phyloP scores from a whole-genome alignment of 1,140 invertebrate species.

The Drosophila virilis region DNA sequence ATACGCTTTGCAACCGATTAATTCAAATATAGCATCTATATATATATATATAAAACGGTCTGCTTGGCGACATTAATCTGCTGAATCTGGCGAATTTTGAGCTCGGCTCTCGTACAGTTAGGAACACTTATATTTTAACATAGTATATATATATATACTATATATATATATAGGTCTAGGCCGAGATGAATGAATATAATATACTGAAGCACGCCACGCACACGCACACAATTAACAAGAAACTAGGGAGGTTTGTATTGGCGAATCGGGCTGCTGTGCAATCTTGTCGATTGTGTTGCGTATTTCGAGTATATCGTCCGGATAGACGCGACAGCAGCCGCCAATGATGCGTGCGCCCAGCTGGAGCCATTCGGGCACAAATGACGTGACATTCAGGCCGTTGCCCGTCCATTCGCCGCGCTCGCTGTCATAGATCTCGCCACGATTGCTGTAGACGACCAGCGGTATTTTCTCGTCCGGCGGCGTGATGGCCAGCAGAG shows the following conservation, averaged over 20 bases:
- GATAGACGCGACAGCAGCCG: constrained; percentile 91
- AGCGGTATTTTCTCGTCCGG: constrained; percentile 82
- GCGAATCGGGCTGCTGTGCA: constrained; percentile 35
- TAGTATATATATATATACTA: constrained; percentile 2
- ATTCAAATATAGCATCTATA: not conserved
- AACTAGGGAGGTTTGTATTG: constrained; percentile 18
- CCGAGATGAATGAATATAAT: constrained; percentile 1
- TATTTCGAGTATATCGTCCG: constrained; percentile 87
- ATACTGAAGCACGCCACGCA: not conserved
- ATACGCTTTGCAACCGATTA: too few species aligned
- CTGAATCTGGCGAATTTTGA: not conserved
- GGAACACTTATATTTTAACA: constrained; percentile 13
- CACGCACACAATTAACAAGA: not conserved
- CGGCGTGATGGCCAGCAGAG: constrained; percentile 72
- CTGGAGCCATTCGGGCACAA: constrained; percentile 88
- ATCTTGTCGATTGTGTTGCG: constrained; percentile 81
- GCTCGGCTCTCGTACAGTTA: constrained; percentile 1
- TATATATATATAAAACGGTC: constrained; percentile 1
- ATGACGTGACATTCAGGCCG: constrained; percentile 85
- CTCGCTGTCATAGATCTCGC: constrained; percentile 86
- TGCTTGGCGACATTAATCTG: constrained; percentile 3
- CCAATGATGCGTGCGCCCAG: constrained; percentile 90
- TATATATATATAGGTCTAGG: constrained; percentile 20
- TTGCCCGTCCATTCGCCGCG: constrained; percentile 86
- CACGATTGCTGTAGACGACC: constrained; percentile 91